These are phyloP conservation scores for Coleophora flavipennella DNA, from an alignment of 2,888 invertebrate species.

Conservation along the genomic window DNA sequence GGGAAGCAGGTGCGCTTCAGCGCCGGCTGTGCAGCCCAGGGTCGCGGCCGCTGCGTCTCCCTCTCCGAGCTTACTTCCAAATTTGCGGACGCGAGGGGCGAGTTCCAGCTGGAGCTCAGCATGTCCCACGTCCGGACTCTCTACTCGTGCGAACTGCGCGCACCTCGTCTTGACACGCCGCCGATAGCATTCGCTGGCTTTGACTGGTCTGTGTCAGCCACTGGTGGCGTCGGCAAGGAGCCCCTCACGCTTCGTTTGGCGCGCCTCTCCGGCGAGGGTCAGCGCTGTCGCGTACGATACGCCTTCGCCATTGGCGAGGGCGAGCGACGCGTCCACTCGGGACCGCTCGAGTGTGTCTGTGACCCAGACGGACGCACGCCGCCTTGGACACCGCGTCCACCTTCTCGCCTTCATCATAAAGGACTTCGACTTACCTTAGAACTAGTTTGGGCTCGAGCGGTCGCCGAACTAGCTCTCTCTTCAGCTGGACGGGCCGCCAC, in stretches of 20 bases:
- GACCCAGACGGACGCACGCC: constrained; percentile 80
- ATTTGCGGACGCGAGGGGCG: constrained; percentile 85
- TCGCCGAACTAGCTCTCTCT: constrained; percentile 68
- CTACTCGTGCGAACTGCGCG: constrained; percentile 80
- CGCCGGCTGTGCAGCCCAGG: constrained; percentile 80
- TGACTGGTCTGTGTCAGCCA: constrained; percentile 84
- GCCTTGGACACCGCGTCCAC: constrained; percentile 79
- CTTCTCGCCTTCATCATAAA: constrained; percentile 74
- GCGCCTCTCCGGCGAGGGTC: constrained; percentile 85
- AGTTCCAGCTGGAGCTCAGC: constrained; percentile 84
- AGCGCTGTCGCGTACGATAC: constrained; percentile 83
- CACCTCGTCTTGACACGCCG: constrained; percentile 70
- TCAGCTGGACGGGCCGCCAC: constrained; percentile 73
- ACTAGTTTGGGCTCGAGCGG: constrained; percentile 79
- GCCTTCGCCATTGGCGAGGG: constrained; percentile 79
- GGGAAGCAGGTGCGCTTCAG: constrained; percentile 82
- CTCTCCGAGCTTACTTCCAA: constrained; percentile 79
- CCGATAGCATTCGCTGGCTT: constrained; percentile 84
- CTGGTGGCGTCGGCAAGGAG: constrained; percentile 69
- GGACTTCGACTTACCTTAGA: constrained; percentile 81
- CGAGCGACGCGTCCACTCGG: constrained; percentile 77
- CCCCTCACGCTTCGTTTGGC: constrained; percentile 72
- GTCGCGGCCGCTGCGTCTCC: constrained; percentile 81
- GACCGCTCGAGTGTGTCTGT: constrained; percentile 78
- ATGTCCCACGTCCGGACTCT: constrained; percentile 82